A percentile compares a stretch with the other conserved stretches of the same genome.
Conservation (phyloP, 2,113 vertebrate species). For the Albula glossodonta region DNA sequence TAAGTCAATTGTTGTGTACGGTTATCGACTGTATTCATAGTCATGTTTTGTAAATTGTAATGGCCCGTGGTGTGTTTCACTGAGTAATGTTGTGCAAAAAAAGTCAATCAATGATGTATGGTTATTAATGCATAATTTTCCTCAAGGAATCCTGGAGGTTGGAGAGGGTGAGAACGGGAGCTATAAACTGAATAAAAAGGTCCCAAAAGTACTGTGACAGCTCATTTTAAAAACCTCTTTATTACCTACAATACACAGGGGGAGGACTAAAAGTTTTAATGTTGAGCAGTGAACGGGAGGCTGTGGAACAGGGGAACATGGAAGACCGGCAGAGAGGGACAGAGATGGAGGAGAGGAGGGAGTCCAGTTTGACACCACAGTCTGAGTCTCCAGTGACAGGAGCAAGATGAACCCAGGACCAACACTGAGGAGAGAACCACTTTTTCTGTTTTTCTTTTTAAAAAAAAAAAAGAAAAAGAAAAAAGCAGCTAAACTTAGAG, state of each 20-base stretch:
- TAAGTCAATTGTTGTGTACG: neutral
- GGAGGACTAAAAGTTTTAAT: neutral
- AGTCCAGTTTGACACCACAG: neutral
- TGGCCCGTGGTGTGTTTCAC: neutral
- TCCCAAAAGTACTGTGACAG: neutral
- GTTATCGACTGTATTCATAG: neutral
- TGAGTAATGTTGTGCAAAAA: neutral
- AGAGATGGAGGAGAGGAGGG: neutral
- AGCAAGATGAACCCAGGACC: neutral
- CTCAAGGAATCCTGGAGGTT: too few relatives aligned
- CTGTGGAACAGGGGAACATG: neutral
- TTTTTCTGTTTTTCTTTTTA: neutral
- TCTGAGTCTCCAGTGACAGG: neutral
- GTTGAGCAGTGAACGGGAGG: neutral
- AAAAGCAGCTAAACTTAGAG: neutral
- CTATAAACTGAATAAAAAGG: neutral
- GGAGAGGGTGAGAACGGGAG: neutral
- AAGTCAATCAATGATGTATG: too few relatives aligned
- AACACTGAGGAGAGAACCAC: neutral
- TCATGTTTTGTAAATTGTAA: neutral
- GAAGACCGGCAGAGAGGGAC: neutral
- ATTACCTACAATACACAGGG: neutral
- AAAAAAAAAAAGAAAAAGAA: neutral
- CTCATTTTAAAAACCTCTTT: neutral
- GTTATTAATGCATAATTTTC: too few relatives aligned